These are phyloP conservation scores for Sceloporus tristichus DNA, from an alignment of 2,113 vertebrate species.

Conservation along the genomic window DNA sequence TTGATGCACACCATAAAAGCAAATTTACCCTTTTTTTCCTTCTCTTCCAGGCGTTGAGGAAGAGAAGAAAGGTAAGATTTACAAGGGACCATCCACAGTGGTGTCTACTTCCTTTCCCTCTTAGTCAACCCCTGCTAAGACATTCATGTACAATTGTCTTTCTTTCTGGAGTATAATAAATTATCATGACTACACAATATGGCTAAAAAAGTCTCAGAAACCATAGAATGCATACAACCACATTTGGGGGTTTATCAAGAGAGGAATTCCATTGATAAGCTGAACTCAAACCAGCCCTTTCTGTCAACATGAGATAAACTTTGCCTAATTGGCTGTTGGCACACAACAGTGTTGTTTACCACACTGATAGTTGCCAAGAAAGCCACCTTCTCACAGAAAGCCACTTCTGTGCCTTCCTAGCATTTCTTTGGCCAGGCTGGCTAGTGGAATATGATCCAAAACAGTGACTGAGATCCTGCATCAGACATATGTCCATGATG, in stretches of 20 bases:
- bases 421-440: too few species aligned
- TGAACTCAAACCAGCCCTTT: conserved; percentile 48
- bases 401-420: background rate
- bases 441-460: too few species aligned
- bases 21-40: conserved; percentile 65
- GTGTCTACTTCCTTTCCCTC: conserved; percentile 30
- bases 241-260: conserved; percentile 45
- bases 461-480: too few species aligned
- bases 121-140: conserved; percentile 1
- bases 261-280: conserved; percentile 46
- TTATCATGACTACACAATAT: conserved; percentile 11
- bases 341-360: background rate
- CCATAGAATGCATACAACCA: background rate
- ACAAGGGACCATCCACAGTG: background rate
- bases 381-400: conserved; percentile 27
- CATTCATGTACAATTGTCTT: conserved; percentile 2
- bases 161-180: background rate
- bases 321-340: conserved; percentile 18
- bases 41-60: conserved; percentile 44
- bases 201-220: conserved; percentile 8
- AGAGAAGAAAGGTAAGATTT: conserved; percentile 38
- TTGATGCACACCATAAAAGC: conserved; percentile 74
- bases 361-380: conserved; percentile 28
- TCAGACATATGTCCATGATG: too few species aligned
- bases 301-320: conserved; percentile 56